Evolutionary conservation across 2,888 invertebrate genomes (phyloP).

Genomic region (Orchesella flavescens): DNA sequence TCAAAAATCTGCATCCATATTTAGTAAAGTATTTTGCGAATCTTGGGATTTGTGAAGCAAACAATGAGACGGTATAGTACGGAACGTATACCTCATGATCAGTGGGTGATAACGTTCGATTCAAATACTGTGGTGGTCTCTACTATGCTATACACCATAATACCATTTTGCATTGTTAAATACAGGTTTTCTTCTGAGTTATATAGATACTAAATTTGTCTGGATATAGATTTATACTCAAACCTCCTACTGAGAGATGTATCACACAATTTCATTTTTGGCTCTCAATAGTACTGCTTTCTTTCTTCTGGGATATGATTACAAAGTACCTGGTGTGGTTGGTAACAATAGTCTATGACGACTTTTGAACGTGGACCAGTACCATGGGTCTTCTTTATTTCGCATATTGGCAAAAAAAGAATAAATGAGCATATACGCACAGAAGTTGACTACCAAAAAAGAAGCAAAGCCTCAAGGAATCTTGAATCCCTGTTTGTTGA

Average conservation of each 20-base stretch:
- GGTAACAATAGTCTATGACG: slow-evolving; percentile 16
- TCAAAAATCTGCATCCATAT: no score
- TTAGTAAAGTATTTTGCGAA: no score
- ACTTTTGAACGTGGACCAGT: no score
- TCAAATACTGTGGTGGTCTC: no score
- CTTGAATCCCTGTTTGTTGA: slow-evolving; percentile 46
- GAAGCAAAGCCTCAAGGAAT: slow-evolving; percentile 28
- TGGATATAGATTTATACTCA: slow-evolving; percentile 1
- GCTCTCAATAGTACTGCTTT: not conserved
- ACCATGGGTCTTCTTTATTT: not conserved
- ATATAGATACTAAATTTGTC: not conserved
- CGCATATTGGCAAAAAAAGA: not conserved
- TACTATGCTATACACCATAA: no score
- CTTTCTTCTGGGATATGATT: no score
- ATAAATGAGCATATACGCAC: not conserved
- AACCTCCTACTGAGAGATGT: not conserved
- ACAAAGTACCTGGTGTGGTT: not conserved
- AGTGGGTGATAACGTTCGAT: no score
- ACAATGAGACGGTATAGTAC: no score
- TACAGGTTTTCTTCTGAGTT: no score
- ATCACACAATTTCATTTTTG: slow-evolving; percentile 16
- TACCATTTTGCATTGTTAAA: no score
- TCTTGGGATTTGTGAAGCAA: no score
- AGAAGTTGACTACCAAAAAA: not conserved
- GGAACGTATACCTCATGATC: no score